A percentile compares a stretch with the other conserved stretches of the same genome.
Conservation (phyloP, 2,797 vertebrate species). For the Molossus alvarezi region DNA sequence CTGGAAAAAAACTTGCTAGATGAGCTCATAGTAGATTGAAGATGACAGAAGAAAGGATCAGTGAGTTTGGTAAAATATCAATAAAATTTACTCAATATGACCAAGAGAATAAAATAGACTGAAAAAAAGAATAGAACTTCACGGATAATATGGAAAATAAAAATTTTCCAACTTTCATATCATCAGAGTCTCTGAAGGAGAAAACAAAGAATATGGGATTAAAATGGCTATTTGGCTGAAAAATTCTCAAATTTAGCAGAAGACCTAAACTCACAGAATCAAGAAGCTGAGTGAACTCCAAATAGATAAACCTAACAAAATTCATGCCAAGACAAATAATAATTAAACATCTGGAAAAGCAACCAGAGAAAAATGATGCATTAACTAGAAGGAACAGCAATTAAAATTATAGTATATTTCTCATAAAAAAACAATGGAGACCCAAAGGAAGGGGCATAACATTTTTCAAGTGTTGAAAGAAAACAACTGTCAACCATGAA, state of each 20-base stretch:
- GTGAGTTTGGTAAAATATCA: background rate
- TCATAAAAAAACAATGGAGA: background rate
- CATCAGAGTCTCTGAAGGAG: background rate
- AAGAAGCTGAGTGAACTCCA: background rate
- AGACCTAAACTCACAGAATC: background rate
- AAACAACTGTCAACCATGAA: conserved; percentile 39
- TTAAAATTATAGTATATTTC: background rate
- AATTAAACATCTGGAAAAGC: background rate
- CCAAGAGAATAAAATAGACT: background rate
- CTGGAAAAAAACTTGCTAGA: background rate
- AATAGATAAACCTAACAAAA: background rate
- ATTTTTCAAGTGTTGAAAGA: conserved; percentile 30
- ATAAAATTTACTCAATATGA: conserved; percentile 11
- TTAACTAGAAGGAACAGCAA: background rate
- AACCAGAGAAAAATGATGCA: conserved; percentile 1
- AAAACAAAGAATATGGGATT: background rate
- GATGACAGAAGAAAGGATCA: background rate
- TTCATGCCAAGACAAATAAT: background rate
- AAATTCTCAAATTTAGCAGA: conserved; percentile 29
- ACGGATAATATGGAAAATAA: background rate
- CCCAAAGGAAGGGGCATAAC: background rate
- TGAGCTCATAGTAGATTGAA: background rate
- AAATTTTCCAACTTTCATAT: background rate
- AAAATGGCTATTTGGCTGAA: background rate
- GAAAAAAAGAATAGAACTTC: background rate